Conservation (phyloP, 2,113 vertebrate species). For the Alouatta palliata region DNA sequence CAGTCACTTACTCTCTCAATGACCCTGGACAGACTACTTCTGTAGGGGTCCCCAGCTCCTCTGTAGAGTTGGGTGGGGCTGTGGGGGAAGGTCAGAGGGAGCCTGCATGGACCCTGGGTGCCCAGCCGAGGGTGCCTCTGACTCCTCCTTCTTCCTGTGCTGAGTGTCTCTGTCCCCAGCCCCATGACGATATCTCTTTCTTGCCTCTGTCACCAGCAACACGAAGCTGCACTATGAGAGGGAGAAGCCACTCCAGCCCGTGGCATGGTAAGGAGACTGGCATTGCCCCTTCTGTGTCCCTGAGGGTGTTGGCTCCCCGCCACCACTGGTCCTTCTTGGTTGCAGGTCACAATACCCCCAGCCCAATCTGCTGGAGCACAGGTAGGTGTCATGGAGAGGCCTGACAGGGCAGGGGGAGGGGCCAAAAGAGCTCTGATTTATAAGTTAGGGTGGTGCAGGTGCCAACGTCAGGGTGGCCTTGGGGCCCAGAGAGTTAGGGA, state of each 20-base stretch:
- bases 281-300: background rate
- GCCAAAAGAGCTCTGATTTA: background rate
- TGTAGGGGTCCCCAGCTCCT: background rate
- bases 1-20: background rate
- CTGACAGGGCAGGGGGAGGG: fast-evolving
- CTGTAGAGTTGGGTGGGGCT: fast-evolving
- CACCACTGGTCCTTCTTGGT: constrained; percentile 55
- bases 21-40: background rate
- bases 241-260: constrained; percentile 66
- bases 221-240: constrained; percentile 72
- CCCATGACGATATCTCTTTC: background rate
- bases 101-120: background rate
- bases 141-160: background rate
- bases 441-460: background rate
- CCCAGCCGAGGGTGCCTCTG: background rate
- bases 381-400: constrained; percentile 56
- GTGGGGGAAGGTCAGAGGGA: background rate
- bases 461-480: background rate
- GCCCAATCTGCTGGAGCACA: constrained; percentile 77
- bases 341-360: constrained; percentile 82
- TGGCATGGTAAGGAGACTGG: constrained; percentile 73
- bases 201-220: constrained; percentile 63
- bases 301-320: background rate
- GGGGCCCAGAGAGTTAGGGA: background rate
- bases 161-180: background rate